These are phyloP conservation scores for Channa argus DNA, from an alignment of 2,113 vertebrate species.

Conservation along the genomic window DNA sequence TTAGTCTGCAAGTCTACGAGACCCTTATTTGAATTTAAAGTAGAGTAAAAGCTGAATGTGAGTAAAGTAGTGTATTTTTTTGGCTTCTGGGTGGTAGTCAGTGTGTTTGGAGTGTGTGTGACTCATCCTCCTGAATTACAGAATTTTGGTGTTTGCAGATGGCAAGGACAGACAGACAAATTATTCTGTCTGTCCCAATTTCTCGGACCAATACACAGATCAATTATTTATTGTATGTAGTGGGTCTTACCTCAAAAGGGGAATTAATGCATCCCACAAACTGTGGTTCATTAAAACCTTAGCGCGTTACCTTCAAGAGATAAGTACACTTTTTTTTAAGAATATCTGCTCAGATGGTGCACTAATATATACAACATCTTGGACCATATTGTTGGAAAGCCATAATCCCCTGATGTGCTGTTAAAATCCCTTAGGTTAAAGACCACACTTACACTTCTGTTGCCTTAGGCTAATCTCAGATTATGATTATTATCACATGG, in stretches of 20 bases:
- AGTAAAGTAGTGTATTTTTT: background rate
- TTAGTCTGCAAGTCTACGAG: background rate
- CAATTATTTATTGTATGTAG: conserved; percentile 82
- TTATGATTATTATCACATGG: conserved; percentile 62
- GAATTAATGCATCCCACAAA: conserved; percentile 70
- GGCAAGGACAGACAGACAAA: conserved; percentile 75
- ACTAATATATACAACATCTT: conserved; percentile 60
- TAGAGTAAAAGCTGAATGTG: background rate
- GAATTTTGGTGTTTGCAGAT: conserved; percentile 65
- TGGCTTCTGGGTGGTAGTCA: background rate
- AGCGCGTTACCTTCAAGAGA: background rate
- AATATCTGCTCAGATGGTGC: background rate
- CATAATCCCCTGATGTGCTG: conserved; percentile 66
- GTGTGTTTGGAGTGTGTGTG: conserved; percentile 3
- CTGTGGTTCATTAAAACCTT: conserved; percentile 35
- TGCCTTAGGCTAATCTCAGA: conserved; percentile 79
- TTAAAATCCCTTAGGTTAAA: conserved; percentile 69
- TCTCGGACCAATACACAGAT: conserved; percentile 76
- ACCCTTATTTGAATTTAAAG: background rate
- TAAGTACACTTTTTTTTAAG: background rate
- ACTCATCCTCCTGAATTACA: conserved; percentile 40
- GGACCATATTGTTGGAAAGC: conserved; percentile 60
- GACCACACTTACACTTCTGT: conserved; percentile 70
- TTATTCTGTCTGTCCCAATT: conserved; percentile 74
- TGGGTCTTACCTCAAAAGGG: conserved; percentile 32